phyloP scores from a whole-genome alignment of 2,888 invertebrate species.

The Acleris sparsana region DNA sequence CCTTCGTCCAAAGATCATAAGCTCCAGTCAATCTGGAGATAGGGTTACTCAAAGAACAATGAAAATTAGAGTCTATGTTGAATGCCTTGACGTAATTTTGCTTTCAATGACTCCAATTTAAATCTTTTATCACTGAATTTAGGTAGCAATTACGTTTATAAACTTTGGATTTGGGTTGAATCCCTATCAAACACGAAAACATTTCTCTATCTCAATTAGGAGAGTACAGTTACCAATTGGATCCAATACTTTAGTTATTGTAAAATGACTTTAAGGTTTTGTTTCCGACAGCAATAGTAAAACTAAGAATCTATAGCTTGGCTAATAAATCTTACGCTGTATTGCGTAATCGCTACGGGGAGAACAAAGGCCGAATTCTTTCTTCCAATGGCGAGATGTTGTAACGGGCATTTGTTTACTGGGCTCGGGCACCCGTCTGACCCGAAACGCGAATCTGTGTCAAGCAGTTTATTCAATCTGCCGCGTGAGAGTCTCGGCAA shows the following conservation, averaged over 20 bases:
- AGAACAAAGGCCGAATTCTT: constrained; percentile 42
- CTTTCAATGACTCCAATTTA: neutral
- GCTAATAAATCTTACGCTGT: constrained; percentile 28
- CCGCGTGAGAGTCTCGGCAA: constrained; percentile 60
- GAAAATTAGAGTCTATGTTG: neutral
- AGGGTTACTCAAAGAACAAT: neutral
- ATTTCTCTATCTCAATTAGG: too few species aligned
- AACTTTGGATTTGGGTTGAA: too few species aligned
- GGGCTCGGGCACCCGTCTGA: constrained; percentile 71
- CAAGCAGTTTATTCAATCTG: constrained; percentile 84
- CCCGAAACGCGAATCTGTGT: constrained; percentile 82
- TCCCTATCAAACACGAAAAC: too few species aligned
- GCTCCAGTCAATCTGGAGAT: constrained; percentile 5
- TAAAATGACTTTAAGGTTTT: neutral
- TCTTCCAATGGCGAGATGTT: constrained; percentile 62
- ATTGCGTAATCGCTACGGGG: constrained; percentile 27
- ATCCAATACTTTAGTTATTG: neutral
- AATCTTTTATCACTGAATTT: too few species aligned
- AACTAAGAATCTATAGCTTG: constrained; percentile 15
- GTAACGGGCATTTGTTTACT: constrained; percentile 74
- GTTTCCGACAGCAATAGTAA: constrained; percentile 3
- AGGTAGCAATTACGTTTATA: too few species aligned
- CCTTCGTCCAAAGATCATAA: constrained; percentile 4
- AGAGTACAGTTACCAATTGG: too few species aligned
- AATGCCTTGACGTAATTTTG: neutral